Evolutionary conservation across 2,797 vertebrate genomes (phyloP).

Genomic region (Allobates femoralis): DNA sequence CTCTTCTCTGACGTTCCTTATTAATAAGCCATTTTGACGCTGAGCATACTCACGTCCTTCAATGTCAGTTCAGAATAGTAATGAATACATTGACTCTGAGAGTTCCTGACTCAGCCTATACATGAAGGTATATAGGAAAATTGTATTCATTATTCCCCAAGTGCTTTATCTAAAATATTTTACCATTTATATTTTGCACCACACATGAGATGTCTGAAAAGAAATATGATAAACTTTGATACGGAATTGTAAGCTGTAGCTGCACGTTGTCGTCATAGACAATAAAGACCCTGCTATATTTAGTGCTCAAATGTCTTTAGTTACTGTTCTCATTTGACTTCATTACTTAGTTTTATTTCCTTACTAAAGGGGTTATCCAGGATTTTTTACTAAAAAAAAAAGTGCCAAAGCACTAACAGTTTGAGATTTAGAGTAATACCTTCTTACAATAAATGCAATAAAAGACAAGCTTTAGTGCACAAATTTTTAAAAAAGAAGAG

Average conservation of each 20-base stretch:
- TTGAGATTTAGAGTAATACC: no score
- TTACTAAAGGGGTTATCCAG: no score
- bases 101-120: background rate
- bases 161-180: background rate
- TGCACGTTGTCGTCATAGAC: background rate
- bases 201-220: background rate
- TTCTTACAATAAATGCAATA: no score
- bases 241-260: no score
- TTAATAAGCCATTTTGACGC: background rate
- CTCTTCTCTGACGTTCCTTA: background rate
- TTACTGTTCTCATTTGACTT: background rate
- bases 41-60: background rate
- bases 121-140: background rate
- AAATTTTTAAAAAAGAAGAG: no score
- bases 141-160: no score
- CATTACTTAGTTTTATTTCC: no score
- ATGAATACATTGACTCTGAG: background rate
- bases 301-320: background rate
- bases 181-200: background rate
- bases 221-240: no score
- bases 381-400: no score
- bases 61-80: slow-evolving; percentile 1
- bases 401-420: no score
- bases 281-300: background rate
- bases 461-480: no score